These are phyloP conservation scores for Metaphire vulgaris DNA, from an alignment of 1,140 invertebrate genomes.

Conservation along the genomic window DNA sequence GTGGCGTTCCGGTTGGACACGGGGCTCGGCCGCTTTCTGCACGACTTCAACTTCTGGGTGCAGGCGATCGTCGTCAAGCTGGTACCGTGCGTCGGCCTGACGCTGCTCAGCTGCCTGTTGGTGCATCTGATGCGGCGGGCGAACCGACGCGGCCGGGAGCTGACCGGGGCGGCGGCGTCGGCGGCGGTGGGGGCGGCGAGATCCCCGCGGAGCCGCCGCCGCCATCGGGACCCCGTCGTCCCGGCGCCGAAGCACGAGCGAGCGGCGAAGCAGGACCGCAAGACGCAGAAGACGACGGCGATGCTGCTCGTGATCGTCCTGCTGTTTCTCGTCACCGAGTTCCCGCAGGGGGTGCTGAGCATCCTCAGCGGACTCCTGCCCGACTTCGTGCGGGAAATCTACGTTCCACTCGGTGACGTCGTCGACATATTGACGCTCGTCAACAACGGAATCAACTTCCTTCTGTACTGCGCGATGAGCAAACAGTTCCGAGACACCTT, in stretches of 20 bases:
- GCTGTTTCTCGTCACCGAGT: slow-evolving; percentile 78
- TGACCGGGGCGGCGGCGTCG: background rate
- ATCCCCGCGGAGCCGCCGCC: background rate
- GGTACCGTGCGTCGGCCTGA: slow-evolving; percentile 73
- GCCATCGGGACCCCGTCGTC: background rate
- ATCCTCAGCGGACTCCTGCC: slow-evolving; percentile 41
- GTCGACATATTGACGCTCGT: slow-evolving; percentile 87
- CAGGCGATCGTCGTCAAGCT: slow-evolving; percentile 80
- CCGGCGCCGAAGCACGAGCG: background rate
- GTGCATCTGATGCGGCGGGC: slow-evolving; percentile 56
- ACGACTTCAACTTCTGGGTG: slow-evolving; percentile 76
- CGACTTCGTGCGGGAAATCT: slow-evolving; percentile 48
- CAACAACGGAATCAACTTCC: slow-evolving; percentile 87
- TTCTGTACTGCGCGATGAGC: slow-evolving; percentile 90
- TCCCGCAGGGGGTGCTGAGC: slow-evolving; percentile 60
- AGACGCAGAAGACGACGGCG: slow-evolving; percentile 76
- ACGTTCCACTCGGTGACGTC: slow-evolving; percentile 67
- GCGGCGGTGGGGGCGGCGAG: background rate
- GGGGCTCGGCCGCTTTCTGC: slow-evolving; percentile 57
- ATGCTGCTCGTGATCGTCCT: slow-evolving; percentile 81
- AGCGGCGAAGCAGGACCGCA: slow-evolving; percentile 30
- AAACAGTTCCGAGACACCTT: slow-evolving; percentile 85
- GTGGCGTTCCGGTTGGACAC: slow-evolving; percentile 60
- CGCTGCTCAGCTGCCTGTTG: slow-evolving; percentile 71
- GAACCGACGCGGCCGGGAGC: background rate